Conservation (phyloP, 2,113 vertebrate species). For the Osmerus mordax region DNA sequence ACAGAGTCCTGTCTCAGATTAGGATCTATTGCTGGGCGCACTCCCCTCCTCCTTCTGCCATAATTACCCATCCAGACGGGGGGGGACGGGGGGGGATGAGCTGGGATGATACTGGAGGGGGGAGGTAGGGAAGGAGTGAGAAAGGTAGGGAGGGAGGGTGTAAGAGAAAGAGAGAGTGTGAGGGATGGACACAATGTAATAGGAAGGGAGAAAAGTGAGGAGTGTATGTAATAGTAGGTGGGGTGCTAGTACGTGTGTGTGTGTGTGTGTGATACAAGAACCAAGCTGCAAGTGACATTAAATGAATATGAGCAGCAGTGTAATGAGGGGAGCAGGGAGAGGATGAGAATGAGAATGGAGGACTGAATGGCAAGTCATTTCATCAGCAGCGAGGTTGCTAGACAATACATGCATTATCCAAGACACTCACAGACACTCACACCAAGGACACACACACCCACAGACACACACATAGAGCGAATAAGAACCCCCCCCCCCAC, state of each 20-base stretch:
- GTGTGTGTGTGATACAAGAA: too few species aligned
- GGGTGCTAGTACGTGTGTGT: constrained; percentile 12
- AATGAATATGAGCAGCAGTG: background rate
- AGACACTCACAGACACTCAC: background rate
- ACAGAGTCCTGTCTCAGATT: background rate
- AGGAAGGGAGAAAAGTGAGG: too few species aligned
- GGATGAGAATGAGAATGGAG: background rate
- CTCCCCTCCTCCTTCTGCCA: background rate
- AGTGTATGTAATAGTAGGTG: background rate
- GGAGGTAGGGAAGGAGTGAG: background rate
- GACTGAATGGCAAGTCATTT: background rate
- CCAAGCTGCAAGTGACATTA: background rate
- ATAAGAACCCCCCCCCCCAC: background rate
- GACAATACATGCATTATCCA: background rate
- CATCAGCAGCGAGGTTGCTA: background rate
- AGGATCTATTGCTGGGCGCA: background rate
- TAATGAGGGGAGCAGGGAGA: background rate
- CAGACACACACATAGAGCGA: background rate
- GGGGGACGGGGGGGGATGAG: background rate
- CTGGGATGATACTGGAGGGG: background rate
- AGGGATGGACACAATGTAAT: too few species aligned
- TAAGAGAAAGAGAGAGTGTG: too few species aligned
- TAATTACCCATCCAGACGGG: background rate
- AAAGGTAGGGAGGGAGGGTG: background rate
- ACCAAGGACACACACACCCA: background rate